Evolutionary conservation across 1,140 invertebrate genomes (phyloP).

Genomic region (Gyrodactylus bullatarudis): DNA sequence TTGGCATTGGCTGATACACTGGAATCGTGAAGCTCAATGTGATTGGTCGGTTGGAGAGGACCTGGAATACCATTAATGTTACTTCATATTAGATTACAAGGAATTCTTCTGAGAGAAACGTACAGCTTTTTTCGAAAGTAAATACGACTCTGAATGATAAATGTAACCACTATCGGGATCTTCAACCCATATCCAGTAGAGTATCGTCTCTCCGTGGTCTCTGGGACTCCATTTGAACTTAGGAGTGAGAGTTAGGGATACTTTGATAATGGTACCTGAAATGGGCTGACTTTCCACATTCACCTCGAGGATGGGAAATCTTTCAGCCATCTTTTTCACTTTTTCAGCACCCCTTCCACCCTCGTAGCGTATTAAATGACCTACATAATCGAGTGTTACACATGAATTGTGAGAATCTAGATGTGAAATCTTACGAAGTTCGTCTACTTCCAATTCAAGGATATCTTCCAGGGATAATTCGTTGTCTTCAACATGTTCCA

Average conservation of each 20-base stretch:
- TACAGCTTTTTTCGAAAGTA: slow-evolving; percentile 52
- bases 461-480: slow-evolving; percentile 38
- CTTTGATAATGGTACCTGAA: slow-evolving; percentile 48
- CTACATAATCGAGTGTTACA: background rate
- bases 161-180: slow-evolving; percentile 66
- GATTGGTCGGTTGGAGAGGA: slow-evolving; percentile 33
- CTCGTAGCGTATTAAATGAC: background rate
- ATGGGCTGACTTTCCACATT: slow-evolving; percentile 63
- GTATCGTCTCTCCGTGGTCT: slow-evolving; percentile 22
- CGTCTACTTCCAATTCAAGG: slow-evolving; percentile 45
- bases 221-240: slow-evolving; percentile 32
- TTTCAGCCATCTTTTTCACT: slow-evolving; percentile 45
- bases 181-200: slow-evolving; percentile 93
- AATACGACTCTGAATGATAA: slow-evolving; percentile 73
- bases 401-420: background rate
- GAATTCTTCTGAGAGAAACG: slow-evolving; percentile 10
- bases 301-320: slow-evolving; percentile 46
- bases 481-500: slow-evolving; percentile 42
- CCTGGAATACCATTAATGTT: slow-evolving; percentile 17
- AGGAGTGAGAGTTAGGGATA: slow-evolving; percentile 42
- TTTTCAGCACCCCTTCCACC: background rate
- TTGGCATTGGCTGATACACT: slow-evolving; percentile 48
- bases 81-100: too few species aligned
- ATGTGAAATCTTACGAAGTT: slow-evolving; percentile 30
- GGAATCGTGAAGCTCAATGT: slow-evolving; percentile 78